Base-by-base conservation (phyloP, 1,140 invertebrate species). In the Nixonia krombeini region DNA sequence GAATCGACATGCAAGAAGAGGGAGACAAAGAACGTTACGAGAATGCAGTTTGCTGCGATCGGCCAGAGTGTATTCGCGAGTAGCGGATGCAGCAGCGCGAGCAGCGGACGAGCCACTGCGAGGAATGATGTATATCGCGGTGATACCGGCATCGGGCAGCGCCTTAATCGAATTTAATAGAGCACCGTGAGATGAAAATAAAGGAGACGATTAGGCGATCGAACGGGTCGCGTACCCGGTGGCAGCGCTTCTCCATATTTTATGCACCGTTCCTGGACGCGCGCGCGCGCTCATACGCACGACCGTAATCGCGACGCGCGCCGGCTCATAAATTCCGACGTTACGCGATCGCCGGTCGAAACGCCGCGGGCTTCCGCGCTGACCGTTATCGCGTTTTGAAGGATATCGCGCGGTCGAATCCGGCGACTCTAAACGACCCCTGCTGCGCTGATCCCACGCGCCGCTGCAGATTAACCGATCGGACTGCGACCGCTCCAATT, bases 141-240 rank as follows among this genome's bases (percentile, higher is more conserved):
- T 5, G 25, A 5, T 9, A 58, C 4, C 15, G 9, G 37, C 9
- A 45, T 26, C 42, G 10, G 10, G 17, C 17, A n/a, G n/a, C n/a
- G n/a, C n/a, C n/a, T 58, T 62, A 58, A 58, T 69, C 42, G 52
- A 69, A 69, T 69, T 69, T 62, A 69, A 53, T 58, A 49, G 37
- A 38, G n/a, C n/a, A 49, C 3, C 10, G n/a, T n/a, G n/a, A n/a
- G n/a, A n/a, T n/a, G n/a, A n/a, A 42, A 28, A 28, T 42, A 37
- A 45, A 17, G 44, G 53, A 53, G 53, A 53, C 47, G 57, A 10
- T 55, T 44, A 40, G 47, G 33, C 26, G 42, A 68, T 64, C 50
- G 50, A n/a, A 70, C 59, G 52, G 56, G 44, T 40, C 41, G 45
- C 46, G 45, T 59, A 55, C 59, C 59, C 50, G 49, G 67, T n/a